Percentiles rank a stretch among this genome's conserved stretches.
phyloP scores from a whole-genome alignment of 2,113 vertebrate species.

The Periophthalmodon schlosseri region DNA sequence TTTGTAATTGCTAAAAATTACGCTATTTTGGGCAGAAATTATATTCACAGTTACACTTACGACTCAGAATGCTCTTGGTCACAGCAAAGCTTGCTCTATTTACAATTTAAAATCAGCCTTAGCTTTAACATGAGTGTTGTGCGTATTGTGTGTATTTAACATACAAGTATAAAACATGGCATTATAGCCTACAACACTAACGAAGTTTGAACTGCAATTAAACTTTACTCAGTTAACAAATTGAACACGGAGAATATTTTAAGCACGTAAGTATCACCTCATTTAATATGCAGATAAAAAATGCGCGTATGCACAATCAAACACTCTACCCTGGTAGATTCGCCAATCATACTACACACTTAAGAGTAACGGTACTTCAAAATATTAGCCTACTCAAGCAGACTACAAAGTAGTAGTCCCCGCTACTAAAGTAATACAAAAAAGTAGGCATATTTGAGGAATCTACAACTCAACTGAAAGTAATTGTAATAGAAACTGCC shows the following conservation, averaged over 20 bases:
- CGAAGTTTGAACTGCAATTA: background rate
- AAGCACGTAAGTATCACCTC: too few relatives aligned
- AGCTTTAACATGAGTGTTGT: background rate
- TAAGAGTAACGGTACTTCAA: too few relatives aligned
- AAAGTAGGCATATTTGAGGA: too few relatives aligned
- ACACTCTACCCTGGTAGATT: too few relatives aligned
- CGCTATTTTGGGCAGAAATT: background rate
- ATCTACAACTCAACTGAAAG: too few relatives aligned
- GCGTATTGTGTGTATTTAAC: background rate
- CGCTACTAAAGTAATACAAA: too few relatives aligned
- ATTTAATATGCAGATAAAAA: too few relatives aligned
- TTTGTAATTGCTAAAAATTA: slow-evolving; percentile 26
- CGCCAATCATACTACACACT: too few relatives aligned
- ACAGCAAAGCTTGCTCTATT: background rate
- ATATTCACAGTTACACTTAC: background rate
- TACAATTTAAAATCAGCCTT: background rate
- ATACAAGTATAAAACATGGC: background rate
- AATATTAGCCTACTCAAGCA: too few relatives aligned
- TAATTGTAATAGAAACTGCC: too few relatives aligned
- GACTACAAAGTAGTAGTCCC: too few relatives aligned
- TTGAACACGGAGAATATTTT: background rate
- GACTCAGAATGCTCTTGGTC: background rate
- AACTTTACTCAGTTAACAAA: background rate
- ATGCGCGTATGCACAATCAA: too few relatives aligned
- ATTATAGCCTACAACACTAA: background rate